phyloP scores from a whole-genome alignment of 1,140 invertebrate species.

The Nephila pilipes region DNA sequence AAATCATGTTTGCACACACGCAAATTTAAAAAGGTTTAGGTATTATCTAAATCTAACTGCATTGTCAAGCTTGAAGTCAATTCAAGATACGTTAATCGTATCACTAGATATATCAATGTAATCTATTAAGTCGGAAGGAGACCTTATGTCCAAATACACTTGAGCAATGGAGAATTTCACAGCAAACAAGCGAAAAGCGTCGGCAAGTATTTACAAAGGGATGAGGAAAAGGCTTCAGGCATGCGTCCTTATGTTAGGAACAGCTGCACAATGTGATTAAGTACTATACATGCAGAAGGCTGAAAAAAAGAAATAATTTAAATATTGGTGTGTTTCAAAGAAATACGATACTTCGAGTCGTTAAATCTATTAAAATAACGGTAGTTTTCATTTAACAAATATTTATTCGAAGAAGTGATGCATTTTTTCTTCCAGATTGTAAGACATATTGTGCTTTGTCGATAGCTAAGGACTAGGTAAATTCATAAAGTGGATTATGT shows the following conservation, averaged over 20 bases:
- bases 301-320: not conserved
- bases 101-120: slow-evolving; percentile 13
- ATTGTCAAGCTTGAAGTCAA: no score
- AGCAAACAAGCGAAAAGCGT: slow-evolving; percentile 39
- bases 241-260: not conserved
- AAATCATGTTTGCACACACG: no score
- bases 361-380: slow-evolving; percentile 31
- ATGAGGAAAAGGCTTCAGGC: not conserved
- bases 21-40: no score
- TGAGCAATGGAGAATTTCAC: slow-evolving; percentile 25
- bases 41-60: no score
- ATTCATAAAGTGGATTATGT: not conserved
- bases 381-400: not conserved
- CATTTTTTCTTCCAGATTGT: not conserved
- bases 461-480: not conserved
- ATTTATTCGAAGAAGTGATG: not conserved
- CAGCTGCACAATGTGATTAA: slow-evolving; percentile 49
- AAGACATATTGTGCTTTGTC: not conserved
- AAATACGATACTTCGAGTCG: not conserved
- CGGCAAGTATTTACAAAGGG: slow-evolving; percentile 59
- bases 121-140: slow-evolving; percentile 16
- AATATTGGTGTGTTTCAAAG: not conserved
- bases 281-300: not conserved
- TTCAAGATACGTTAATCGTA: slow-evolving; percentile 37
- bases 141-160: slow-evolving; percentile 48